Conservation (phyloP, 2,888 invertebrate species). For the Leptothorax acervorum region DNA sequence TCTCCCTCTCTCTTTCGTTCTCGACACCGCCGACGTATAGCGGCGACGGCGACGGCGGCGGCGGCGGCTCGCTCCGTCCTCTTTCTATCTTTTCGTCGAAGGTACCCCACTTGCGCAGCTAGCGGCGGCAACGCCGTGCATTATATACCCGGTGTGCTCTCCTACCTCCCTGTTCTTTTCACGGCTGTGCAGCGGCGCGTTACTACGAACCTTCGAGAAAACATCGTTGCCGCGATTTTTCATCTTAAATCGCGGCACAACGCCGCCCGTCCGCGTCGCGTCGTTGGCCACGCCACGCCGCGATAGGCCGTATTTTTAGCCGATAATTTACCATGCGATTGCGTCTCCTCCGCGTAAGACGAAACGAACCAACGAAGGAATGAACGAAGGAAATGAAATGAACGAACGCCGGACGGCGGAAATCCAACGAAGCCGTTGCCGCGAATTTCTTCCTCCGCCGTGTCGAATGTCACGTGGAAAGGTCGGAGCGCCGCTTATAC, state of each 20-base stretch:
- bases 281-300: background rate
- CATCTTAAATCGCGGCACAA: slow-evolving; percentile 71
- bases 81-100: slow-evolving; percentile 45
- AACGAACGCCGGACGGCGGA: slow-evolving; percentile 6
- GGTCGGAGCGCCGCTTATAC: slow-evolving; percentile 7
- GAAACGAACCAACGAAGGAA: slow-evolving; percentile 9
- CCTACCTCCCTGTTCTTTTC: slow-evolving; percentile 74
- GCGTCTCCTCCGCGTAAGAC: slow-evolving; percentile 39
- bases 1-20: background rate
- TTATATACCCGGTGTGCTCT: slow-evolving; percentile 75
- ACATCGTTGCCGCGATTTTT: slow-evolving; percentile 77
- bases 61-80: slow-evolving; percentile 40
- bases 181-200: slow-evolving; percentile 70
- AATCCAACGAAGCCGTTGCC: slow-evolving; percentile 45
- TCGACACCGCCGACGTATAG: slow-evolving; percentile 27
- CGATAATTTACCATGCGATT: slow-evolving; percentile 61
- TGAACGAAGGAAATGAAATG: background rate
- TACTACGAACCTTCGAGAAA: slow-evolving; percentile 82
- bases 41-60: background rate
- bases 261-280: slow-evolving; percentile 7
- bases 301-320: slow-evolving; percentile 67
- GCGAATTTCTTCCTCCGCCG: slow-evolving; percentile 45
- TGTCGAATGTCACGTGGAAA: slow-evolving; percentile 68
- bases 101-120: slow-evolving; percentile 72
- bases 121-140: slow-evolving; percentile 76